Evolutionary conservation across 2,113 vertebrate genomes (phyloP).

Genomic region (Pseudopipra pipra): DNA sequence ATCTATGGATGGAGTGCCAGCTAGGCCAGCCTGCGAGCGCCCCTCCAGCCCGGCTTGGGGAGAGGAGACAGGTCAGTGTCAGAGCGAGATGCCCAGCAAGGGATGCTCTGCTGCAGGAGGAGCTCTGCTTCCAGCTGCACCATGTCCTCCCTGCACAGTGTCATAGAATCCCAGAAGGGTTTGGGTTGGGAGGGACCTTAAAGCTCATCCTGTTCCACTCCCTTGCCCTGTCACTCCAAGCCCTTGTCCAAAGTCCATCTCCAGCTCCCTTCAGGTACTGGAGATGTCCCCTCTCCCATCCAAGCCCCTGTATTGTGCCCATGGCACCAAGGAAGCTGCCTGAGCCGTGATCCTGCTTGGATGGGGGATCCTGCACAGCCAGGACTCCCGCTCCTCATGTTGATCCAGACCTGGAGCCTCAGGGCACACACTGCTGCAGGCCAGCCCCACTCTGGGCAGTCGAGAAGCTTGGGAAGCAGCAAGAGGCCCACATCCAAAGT

Average conservation of each 20-base stretch:
- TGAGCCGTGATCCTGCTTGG: background rate
- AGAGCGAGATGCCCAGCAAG: background rate
- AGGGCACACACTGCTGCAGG: accelerated
- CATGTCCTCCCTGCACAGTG: too few species aligned
- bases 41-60: too few species aligned
- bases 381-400: background rate
- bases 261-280: background rate
- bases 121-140: background rate
- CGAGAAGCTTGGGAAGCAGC: accelerated
- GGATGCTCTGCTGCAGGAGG: background rate
- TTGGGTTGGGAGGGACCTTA: background rate
- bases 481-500: too few species aligned
- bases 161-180: background rate
- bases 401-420: too few species aligned
- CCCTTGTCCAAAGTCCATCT: background rate
- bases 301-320: accelerated
- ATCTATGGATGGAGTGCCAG: background rate
- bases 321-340: background rate
- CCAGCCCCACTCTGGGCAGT: background rate
- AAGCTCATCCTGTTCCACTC: background rate
- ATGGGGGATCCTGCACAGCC: background rate
- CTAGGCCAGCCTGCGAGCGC: background rate
- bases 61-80: background rate
- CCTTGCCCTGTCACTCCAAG: background rate
- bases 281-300: background rate